Base-by-base conservation (phyloP, 2,888 invertebrate species). In the Cataglyphis livida region DNA sequence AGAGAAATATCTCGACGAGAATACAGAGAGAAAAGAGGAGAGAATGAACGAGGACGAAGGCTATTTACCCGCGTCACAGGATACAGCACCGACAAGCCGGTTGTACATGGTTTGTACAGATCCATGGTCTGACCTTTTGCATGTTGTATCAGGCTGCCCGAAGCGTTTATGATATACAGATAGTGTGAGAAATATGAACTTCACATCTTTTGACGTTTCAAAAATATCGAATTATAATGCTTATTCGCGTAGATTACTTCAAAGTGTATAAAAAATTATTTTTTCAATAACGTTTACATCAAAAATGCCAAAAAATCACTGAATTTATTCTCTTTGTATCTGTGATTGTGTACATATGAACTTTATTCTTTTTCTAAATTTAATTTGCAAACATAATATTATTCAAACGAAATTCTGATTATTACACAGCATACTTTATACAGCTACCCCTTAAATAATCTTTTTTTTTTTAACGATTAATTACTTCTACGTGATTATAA, bases 31-130 rank as follows among this genome's bases (percentile, higher is more conserved):
- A 28, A 28, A 64, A 48, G 59, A 51, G 18, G 35, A 38, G 25
- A 38, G n/a, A 61, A 38, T 6, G 48, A 66, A 71, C 54, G 68
- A 76, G 21, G 35, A 54, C 35, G 79, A 59, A 32, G 59, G 54
- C 76, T 76, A 57, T 76, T 76, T 79, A 51, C 54, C 68, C 65
- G 21, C 25, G 79, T 79, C 78, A 73, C 68, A 66, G 68, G 61
- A 76, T 66, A 48, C 51, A 25, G 44, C 57, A 38, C 35, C 70
- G 79, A 64, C 66, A 65, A 21, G 54, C 61, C 51, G 51, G 21
- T 76, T 59, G n/a, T 61, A 68, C 73, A 48, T 18, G 41, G 48
- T 48, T 32, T 6, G 21, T 66, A 41, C 15, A 18, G 38, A 28
- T 75, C 32, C 74, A 35, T 38, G 54, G 41, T 35, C 25, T 65